A percentile compares a stretch with the other conserved stretches of the same genome.
Evolutionary conservation across 2,113 vertebrate species (phyloP).

Genomic region (Prunella himalayana): DNA sequence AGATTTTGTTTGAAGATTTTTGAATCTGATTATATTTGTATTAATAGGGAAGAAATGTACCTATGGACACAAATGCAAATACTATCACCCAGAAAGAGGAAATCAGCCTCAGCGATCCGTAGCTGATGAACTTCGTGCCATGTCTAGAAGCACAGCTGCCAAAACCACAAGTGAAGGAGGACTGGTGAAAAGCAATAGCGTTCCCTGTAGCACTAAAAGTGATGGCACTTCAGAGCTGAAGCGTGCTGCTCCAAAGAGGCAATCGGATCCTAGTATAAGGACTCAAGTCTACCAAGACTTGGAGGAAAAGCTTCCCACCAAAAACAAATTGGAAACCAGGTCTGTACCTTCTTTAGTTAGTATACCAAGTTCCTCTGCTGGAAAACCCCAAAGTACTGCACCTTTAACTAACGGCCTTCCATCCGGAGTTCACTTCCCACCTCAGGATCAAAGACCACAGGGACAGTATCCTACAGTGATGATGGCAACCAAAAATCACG

Average conservation of each 20-base stretch:
- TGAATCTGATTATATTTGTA: not conserved
- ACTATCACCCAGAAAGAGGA: conserved; percentile 94
- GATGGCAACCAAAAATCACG: conserved; percentile 81
- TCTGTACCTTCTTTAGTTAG: conserved; percentile 82
- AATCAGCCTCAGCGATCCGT: conserved; percentile 94
- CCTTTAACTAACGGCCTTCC: conserved; percentile 82
- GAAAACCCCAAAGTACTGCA: conserved; percentile 79
- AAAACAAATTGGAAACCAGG: conserved; percentile 85
- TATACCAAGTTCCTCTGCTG: conserved; percentile 71
- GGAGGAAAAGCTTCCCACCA: conserved; percentile 91
- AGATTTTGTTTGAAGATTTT: not conserved
- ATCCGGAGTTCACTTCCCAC: conserved; percentile 76
- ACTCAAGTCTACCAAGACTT: conserved; percentile 90
- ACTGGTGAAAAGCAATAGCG: conserved; percentile 95
- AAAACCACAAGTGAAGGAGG: conserved; percentile 84
- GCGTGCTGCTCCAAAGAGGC: conserved; percentile 84
- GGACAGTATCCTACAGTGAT: conserved; percentile 77
- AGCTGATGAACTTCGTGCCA: conserved; percentile 95
- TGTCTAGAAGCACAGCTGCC: conserved; percentile 84
- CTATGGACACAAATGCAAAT: conserved; percentile 98
- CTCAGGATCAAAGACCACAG: conserved; percentile 84
- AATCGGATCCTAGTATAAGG: conserved; percentile 89
- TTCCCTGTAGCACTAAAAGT: conserved; percentile 82
- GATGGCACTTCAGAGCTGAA: conserved; percentile 78
- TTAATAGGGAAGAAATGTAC: conserved; percentile 94